phyloP scores from a whole-genome alignment of 2,113 vertebrate species.

The Hippotragus niger region DNA sequence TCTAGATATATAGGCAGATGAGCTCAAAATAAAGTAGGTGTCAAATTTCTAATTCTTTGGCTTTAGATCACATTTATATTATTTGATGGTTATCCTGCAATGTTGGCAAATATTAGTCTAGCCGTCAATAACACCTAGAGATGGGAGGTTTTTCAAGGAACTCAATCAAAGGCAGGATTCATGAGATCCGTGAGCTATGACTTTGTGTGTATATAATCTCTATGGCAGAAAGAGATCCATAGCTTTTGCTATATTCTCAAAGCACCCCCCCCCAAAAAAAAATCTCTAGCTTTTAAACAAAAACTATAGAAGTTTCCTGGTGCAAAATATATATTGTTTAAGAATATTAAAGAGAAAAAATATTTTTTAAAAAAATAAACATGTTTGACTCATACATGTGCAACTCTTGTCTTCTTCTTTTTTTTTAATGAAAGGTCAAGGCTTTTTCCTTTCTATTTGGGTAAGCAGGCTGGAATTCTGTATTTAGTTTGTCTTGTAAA shows the following conservation, averaged over 20 bases:
- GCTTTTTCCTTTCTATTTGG: not conserved
- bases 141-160: not conserved
- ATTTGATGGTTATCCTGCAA: not conserved
- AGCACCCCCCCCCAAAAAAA: fast-evolving
- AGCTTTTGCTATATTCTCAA: not conserved
- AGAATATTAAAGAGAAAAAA: not conserved
- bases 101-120: not conserved
- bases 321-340: not conserved
- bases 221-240: not conserved
- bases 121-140: not conserved
- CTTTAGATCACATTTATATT: not conserved
- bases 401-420: not conserved
- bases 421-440: not conserved
- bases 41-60: not conserved
- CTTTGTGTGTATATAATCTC: not conserved
- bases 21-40: not conserved
- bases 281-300: not conserved
- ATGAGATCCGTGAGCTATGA: not conserved
- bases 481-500: not conserved
- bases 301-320: not conserved
- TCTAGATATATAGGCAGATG: not conserved
- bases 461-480: not conserved
- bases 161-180: not conserved
- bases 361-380: not conserved
- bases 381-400: not conserved